Evolutionary conservation across 2,888 invertebrate species (phyloP).

Genomic region (Agrilus cyanescens): DNA sequence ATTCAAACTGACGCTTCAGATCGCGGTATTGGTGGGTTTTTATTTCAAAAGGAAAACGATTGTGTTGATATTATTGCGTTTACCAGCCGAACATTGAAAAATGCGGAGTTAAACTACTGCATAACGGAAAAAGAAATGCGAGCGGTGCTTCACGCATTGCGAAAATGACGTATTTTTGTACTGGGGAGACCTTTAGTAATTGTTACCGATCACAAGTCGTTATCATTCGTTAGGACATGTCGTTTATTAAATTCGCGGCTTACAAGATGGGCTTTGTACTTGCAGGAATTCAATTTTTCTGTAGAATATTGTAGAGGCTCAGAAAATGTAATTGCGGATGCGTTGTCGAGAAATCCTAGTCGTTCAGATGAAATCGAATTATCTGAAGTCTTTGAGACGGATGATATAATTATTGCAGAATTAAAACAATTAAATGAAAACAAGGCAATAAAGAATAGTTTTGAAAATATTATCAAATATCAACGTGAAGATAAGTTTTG

Average conservation of each 20-base stretch:
- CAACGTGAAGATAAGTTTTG: no score
- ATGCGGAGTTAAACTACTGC: constrained; percentile 8
- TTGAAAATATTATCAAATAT: no score
- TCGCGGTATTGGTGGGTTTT: constrained; percentile 10
- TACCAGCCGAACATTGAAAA: constrained; percentile 11
- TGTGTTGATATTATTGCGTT: constrained; percentile 3
- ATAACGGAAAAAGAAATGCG: constrained; percentile 12
- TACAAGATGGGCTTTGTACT: constrained; percentile 11
- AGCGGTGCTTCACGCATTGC: constrained; percentile 11
- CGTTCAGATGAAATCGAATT: no score
- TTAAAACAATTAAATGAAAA: no score
- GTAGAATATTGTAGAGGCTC: constrained; percentile 8
- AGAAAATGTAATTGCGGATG: constrained; percentile 11
- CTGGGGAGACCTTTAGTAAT: constrained; percentile 11
- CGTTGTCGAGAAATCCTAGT: constrained; percentile 6
- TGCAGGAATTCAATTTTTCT: constrained; percentile 14
- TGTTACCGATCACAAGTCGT: constrained; percentile 12
- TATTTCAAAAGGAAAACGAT: constrained; percentile 10
- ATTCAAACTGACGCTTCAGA: constrained; percentile 12
- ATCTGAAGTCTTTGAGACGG: no score
- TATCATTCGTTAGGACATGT: constrained; percentile 11
- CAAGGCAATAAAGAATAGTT: no score
- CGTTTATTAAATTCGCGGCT: constrained; percentile 11
- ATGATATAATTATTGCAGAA: no score
- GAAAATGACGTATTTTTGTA: constrained; percentile 10